A percentile compares a stretch with the other conserved stretches of the same genome.
These are phyloP conservation scores for Cottus gobio DNA, from an alignment of 2,113 vertebrate genomes.

Conservation along the genomic window DNA sequence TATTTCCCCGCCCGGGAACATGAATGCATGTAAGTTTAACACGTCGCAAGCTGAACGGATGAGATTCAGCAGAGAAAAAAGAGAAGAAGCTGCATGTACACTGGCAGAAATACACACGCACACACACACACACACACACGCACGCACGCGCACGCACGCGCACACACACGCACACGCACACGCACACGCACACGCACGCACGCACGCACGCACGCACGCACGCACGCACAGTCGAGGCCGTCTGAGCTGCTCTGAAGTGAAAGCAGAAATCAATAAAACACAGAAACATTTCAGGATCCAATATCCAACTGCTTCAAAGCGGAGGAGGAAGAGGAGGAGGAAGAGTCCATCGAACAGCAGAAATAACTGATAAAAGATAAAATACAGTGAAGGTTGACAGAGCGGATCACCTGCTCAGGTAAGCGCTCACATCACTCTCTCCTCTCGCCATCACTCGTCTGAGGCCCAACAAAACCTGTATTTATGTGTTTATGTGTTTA, in stretches of 20 bases:
- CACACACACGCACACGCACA: too few relatives aligned
- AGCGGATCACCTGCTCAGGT: neutral
- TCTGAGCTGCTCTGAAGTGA: slow-evolving; percentile 51
- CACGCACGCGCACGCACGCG: too few relatives aligned
- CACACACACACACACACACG: neutral
- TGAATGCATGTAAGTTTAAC: neutral
- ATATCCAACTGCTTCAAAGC: slow-evolving; percentile 48
- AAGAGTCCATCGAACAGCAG: slow-evolving; percentile 9
- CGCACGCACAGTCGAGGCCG: neutral
- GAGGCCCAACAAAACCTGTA: too few relatives aligned
- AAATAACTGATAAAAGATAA: neutral
- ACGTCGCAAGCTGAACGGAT: neutral
- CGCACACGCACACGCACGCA: neutral
- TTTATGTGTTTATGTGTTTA: too few relatives aligned
- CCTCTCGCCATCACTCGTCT: too few relatives aligned
- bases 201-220: neutral
- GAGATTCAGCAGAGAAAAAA: slow-evolving; percentile 7
- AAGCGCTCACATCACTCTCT: neutral
- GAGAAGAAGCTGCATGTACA: slow-evolving; percentile 4
- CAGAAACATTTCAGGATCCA: slow-evolving; percentile 66
- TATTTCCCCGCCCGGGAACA: too few relatives aligned
- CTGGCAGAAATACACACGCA: neutral
- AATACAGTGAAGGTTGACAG: neutral
- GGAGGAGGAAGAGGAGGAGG: neutral
- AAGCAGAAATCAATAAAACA: slow-evolving; percentile 67